Base-by-base conservation (phyloP, 92 coral and sea anemone species). In the Scolanthus callimorphus region DNA sequence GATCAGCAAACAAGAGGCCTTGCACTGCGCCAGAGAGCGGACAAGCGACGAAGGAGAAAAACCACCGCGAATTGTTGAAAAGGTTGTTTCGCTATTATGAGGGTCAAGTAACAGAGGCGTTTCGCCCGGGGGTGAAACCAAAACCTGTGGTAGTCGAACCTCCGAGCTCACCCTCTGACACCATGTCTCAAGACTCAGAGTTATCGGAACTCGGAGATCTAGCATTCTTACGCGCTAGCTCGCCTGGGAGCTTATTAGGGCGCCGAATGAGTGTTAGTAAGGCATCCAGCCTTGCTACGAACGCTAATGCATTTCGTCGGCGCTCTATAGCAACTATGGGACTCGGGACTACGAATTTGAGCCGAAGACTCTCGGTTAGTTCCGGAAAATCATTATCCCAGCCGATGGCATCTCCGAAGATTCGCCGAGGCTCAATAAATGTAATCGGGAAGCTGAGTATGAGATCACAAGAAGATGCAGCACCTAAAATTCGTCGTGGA, bases 381-480 rank as follows among this genome's bases (percentile, higher is more conserved):
- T 57, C 78, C 26, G 47, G 64, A 45, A 76, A 77, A 57, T 56
- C 63, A 43, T 67, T 50, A 17, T 62, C 86, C 11, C 85, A 66
- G 61, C 27, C 73, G 41, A 25, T 51, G 10, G 27, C 74, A 13
- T 29, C 55, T 0, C 81, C 82, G 57, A 78, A 71, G 68, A 51
- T 65, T 47, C 85, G 90, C 49, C 78, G 90, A 66, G 90, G 73
- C 12, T 84, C 90, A 15, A 79, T 84, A 51, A 78, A 84, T 17
- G 86, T 71, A 2, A 67, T 73, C 45, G 77, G 48, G 22, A 71
- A 65, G 29, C 49, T 77, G 1, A 50, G 23, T 59, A 43, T 64
- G 11, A n/a, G n/a, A n/a, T n/a, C n/a, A n/a, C n/a, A n/a, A n/a
- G n/a, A n/a, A n/a, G n/a, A n/a, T n/a, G 27, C 74, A 13, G 43